Base-by-base conservation (phyloP, 1,140 invertebrate genomes). In the Homarus americanus region DNA sequence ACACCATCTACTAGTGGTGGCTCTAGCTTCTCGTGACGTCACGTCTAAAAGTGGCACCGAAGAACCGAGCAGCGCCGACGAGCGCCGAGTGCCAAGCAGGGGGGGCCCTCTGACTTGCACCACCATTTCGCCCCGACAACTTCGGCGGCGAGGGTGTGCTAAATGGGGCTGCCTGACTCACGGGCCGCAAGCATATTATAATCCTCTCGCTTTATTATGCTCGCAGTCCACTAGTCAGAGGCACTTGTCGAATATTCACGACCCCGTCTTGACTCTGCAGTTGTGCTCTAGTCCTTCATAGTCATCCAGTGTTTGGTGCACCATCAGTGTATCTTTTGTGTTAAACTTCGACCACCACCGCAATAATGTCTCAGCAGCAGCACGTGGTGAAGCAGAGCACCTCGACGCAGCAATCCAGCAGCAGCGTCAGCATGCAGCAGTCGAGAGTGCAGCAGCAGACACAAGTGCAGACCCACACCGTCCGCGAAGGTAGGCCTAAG, bases 141-240 rank as follows among this genome's bases (percentile, higher is more conserved):
- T 92, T 87, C 90, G 75, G 84, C 76, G 92, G 92, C 92, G 89
- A 92, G 92, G 92, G 92, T 92, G 92, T 91, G 92, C 89, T 92
- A 88, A 88, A 92, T 91, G 92, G 92, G 92, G 92, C 92, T 92
- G 83, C 92, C 86, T 88, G 73, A 86, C 85, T 87, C 86, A 87
- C 69, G 89, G 92, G 84, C 82, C 84, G 91, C 91, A 89, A 92
- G 91, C 91, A 92, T 92, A 92, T 84, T 89, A 92, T 89, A 89
- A 92, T 85, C 63, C 82, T 92, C 87, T 73, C 75, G 83, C 82
- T 88, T 89, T 92, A 89, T 85, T 92, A 92, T 92, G 91, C 91
- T 89, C 82, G 91, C 91, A 92, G 88, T 58, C 86, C 82, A 85
- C 79, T 89, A 89, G 87, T 89, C 87, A 89, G 87, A 49, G 80